Evolutionary conservation across 2,113 vertebrate genomes (phyloP).

Genomic region (Mobula birostris): DNA sequence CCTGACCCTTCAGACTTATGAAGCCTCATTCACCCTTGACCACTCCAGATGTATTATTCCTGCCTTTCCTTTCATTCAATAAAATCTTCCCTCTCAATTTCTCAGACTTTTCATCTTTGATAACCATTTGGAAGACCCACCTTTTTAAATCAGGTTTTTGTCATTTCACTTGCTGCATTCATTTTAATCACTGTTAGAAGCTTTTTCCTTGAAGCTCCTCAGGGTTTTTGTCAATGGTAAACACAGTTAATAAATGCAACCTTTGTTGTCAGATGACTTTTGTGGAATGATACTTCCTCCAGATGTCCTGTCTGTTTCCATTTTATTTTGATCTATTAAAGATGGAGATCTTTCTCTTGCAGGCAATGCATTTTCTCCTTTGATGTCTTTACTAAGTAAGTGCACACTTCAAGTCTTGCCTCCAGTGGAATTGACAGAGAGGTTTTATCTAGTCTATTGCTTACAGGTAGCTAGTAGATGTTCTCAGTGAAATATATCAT

Average conservation of each 20-base stretch:
- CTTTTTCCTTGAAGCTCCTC: neutral
- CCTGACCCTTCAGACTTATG: neutral
- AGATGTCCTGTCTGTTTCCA: neutral
- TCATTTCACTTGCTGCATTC: neutral
- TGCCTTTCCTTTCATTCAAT: neutral
- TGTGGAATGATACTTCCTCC: neutral
- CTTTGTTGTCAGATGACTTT: neutral
- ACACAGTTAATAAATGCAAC: neutral
- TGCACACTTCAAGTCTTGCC: neutral
- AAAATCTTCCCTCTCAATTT: neutral
- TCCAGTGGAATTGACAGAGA: neutral
- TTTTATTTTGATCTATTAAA: neutral
- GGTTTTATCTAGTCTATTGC: neutral
- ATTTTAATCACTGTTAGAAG: neutral
- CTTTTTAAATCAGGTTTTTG: neutral
- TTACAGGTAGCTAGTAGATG: neutral
- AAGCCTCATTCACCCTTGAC: neutral
- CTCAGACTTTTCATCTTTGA: neutral
- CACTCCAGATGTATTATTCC: neutral
- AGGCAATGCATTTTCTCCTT: neutral
- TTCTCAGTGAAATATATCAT: neutral
- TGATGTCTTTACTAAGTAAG: neutral
- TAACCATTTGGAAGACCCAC: neutral
- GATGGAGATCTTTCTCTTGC: neutral
- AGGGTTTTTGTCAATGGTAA: neutral